Evolutionary conservation across 2,797 vertebrate genomes (phyloP), one percentile per base, ranked within the genome.

Genomic region (Oreortyx pictus): DNA sequence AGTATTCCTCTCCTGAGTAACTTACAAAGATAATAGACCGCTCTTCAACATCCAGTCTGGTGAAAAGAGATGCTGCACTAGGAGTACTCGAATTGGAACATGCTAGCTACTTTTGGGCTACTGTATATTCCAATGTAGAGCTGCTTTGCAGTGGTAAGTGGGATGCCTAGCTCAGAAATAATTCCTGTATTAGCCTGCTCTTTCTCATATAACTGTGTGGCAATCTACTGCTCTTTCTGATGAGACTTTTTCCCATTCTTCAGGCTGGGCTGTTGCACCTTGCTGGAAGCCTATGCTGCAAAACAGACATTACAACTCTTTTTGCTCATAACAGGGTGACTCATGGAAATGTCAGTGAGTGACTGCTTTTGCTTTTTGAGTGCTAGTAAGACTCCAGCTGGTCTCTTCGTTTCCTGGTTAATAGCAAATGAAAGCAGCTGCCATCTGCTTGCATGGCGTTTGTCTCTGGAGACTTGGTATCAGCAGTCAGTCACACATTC

Each of bases 361-460:
- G 19, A 19, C 24, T 25, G 71, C 33, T 72, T 93, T 84, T 75
- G 46, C 50, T 79, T 71, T 93, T 84, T 4, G 52, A 79, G 86
- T 61, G 64, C 72, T 70, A 64, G 74, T 37, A 71, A 37, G 72
- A 3, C 43, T 92, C 80, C 87, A 93, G 88, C 90, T 86, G 83
- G 71, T 82, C 16, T n/a, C 67, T 79, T 90, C 31, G 0, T 82
- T 72, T 92, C 77, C 71, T 71, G 65, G 85, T 79, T 83, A 74
- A 82, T 85, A 57, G 80, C 80, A 93, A 82, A 44, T 64, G 86
- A 90, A 82, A 74, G 37, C 74, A 92, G 78, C 83, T 86, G 64
- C 91, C 94, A 93, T 80, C 83, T 92, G 88, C 49, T 84, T 86
- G 78, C 5, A 6, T 33, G 59, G 43, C 18, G 20, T 56, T 88